These are phyloP conservation scores for Ictalurus furcatus DNA, from an alignment of 2,113 vertebrate species.

Conservation along the genomic window DNA sequence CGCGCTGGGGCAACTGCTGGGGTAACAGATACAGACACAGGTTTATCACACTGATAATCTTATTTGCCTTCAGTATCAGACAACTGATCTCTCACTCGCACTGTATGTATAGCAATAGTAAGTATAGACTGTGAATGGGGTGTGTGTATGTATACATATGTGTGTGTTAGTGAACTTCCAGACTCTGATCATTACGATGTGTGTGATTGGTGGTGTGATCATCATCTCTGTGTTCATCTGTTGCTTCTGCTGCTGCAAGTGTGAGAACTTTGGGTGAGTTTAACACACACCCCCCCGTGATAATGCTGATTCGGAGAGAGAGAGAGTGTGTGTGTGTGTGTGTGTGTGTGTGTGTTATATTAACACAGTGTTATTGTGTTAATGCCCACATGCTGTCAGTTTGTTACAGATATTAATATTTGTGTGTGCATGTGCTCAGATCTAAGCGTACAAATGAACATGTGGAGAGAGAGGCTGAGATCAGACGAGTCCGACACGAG, in stretches of 20 bases:
- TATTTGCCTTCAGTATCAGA: not conserved
- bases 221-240: conserved; percentile 76
- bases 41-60: not conserved
- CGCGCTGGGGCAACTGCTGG: conserved; percentile 93
- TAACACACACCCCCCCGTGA: conserved; percentile 2
- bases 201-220: conserved; percentile 78
- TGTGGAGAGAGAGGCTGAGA: conserved; percentile 74
- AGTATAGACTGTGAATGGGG: not conserved
- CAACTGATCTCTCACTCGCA: not conserved
- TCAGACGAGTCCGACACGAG: conserved; percentile 80
- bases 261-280: conserved; percentile 73
- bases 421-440: not conserved
- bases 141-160: conserved; percentile 56
- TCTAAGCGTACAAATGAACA: conserved; percentile 59
- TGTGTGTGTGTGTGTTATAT: no score
- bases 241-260: conserved; percentile 84
- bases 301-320: not conserved
- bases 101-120: not conserved
- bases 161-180: conserved; percentile 88
- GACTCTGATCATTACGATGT: conserved; percentile 86
- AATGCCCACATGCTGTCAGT: not conserved
- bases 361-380: not conserved
- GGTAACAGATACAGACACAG: conserved; percentile 66
- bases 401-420: not conserved
- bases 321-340: not conserved